A percentile compares a stretch with the other conserved stretches of the same genome.
These are phyloP conservation scores for Synergus umbraculus DNA, from an alignment of 2,888 invertebrate species.

Conservation along the genomic window DNA sequence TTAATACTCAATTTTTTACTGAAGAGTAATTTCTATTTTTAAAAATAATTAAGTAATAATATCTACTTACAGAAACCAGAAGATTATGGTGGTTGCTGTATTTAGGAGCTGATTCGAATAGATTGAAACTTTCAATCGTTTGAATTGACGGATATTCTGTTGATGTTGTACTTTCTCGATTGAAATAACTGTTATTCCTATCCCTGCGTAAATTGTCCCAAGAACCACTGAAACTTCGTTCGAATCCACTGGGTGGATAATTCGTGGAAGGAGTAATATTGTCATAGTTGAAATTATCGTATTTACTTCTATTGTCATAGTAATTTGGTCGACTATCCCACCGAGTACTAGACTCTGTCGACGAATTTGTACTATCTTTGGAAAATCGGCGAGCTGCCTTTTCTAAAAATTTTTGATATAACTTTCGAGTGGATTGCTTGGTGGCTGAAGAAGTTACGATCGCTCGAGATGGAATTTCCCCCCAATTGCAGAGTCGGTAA, in stretches of 20 bases:
- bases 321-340: slow-evolving; percentile 50
- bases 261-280: slow-evolving; percentile 22
- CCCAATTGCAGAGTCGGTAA: slow-evolving; percentile 91
- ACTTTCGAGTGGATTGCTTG: slow-evolving; percentile 79
- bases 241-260: slow-evolving; percentile 39
- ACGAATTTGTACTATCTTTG: slow-evolving; percentile 45
- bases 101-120: slow-evolving; percentile 86
- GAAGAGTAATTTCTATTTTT: neutral
- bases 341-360: slow-evolving; percentile 58
- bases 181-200: slow-evolving; percentile 47
- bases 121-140: slow-evolving; percentile 83
- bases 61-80: slow-evolving; percentile 84
- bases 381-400: slow-evolving; percentile 77
- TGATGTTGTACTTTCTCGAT: slow-evolving; percentile 46
- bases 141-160: slow-evolving; percentile 67
- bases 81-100: slow-evolving; percentile 87
- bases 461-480: slow-evolving; percentile 89
- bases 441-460: slow-evolving; percentile 92
- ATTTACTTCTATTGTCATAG: slow-evolving; percentile 38
- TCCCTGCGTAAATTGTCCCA: slow-evolving; percentile 51
- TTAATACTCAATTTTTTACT: neutral
- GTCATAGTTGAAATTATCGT: slow-evolving; percentile 37
- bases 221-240: slow-evolving; percentile 46
- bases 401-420: slow-evolving; percentile 83
- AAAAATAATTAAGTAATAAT: neutral